These are phyloP conservation scores for Coboldia fuscipes DNA, from an alignment of 1,140 invertebrate species.

Conservation along the genomic window DNA sequence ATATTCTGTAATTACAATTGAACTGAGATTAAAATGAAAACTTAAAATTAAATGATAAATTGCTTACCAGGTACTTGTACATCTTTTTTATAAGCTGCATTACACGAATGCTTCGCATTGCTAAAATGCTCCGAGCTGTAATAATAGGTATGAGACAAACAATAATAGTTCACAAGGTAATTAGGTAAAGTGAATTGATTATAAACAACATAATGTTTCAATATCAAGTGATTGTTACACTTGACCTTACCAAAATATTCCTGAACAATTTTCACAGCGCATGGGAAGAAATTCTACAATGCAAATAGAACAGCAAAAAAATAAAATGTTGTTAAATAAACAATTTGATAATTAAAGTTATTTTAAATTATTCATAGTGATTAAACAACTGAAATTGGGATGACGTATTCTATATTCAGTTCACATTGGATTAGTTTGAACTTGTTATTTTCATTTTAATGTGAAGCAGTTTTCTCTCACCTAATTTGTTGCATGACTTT, in stretches of 20 bases:
- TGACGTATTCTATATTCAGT: too few species aligned
- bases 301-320: too few species aligned
- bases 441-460: background rate
- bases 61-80: constrained; percentile 85
- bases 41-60: too few species aligned
- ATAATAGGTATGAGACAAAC: constrained; percentile 11
- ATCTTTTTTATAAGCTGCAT: constrained; percentile 50
- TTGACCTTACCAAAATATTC: constrained; percentile 55
- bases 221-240: background rate
- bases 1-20: too few species aligned
- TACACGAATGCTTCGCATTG: constrained; percentile 47
- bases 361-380: too few species aligned
- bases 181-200: background rate
- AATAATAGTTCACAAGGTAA: background rate
- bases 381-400: too few species aligned
- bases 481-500: constrained; percentile 51
- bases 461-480: constrained; percentile 24
- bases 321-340: too few species aligned
- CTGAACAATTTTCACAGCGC: constrained; percentile 68
- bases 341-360: too few species aligned
- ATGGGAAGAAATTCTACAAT: constrained; percentile 79
- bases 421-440: background rate
- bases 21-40: too few species aligned
- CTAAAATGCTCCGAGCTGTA: constrained; percentile 54
- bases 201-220: background rate